Conservation (phyloP, 2,113 vertebrate genomes). For the Prionailurus bengalensis region DNA sequence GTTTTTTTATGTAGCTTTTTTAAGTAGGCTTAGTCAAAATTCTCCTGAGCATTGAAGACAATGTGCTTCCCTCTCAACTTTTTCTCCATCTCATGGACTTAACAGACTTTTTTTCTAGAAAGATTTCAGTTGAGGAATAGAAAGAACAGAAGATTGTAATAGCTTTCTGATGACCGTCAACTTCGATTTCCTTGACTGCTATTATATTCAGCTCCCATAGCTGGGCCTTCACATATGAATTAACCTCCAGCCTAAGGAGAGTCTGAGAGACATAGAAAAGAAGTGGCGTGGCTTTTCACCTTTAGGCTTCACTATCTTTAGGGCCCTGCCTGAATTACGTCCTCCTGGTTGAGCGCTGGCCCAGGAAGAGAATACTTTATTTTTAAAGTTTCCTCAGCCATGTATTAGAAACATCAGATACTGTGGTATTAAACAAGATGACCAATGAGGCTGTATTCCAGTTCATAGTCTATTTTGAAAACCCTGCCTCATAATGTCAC, state of each 20-base stretch:
- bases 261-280: constrained; percentile 95
- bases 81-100: constrained; percentile 92
- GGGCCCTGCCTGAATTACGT: constrained; percentile 94
- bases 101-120: constrained; percentile 96
- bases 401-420: neutral
- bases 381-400: neutral
- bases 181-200: constrained; percentile 93
- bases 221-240: constrained; percentile 54
- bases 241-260: constrained; percentile 93
- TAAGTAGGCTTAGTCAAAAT: constrained; percentile 95
- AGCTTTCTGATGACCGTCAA: constrained; percentile 93
- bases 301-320: constrained; percentile 95
- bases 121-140: constrained; percentile 95
- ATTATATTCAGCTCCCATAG: constrained; percentile 93
- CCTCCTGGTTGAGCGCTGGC: constrained; percentile 91
- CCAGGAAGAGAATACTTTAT: constrained; percentile 90
- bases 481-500: neutral
- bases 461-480: neutral
- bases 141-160: constrained; percentile 93
- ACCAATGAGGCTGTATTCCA: neutral
- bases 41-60: constrained; percentile 94
- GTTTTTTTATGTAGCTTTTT: constrained; percentile 95
- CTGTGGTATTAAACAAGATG: neutral
- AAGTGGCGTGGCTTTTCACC: constrained; percentile 94
- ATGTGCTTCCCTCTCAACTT: constrained; percentile 91